phyloP scores from a whole-genome alignment of 2,888 invertebrate genomes.

The Antheraea assamensis region DNA sequence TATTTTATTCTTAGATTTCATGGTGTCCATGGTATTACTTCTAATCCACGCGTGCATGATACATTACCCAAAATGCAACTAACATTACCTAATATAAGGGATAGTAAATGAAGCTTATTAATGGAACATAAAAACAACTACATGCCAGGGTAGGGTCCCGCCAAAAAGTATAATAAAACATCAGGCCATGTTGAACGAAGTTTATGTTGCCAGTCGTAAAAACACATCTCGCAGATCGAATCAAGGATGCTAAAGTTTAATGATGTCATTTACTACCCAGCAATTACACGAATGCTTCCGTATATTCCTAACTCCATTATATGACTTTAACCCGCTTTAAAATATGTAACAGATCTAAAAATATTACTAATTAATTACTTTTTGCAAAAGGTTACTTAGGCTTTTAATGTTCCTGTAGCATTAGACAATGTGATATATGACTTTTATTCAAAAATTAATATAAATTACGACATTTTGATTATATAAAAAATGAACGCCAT shows the following conservation, averaged over 20 bases:
- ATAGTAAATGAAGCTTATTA: too few species aligned
- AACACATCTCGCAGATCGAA: slow-evolving; percentile 34
- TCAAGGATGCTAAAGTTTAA: slow-evolving; percentile 43
- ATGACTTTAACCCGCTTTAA: slow-evolving; percentile 24
- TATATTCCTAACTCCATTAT: slow-evolving; percentile 38
- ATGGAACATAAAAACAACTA: too few species aligned
- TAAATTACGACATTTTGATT: background rate
- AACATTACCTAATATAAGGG: too few species aligned
- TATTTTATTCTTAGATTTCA: too few species aligned
- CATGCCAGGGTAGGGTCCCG: too few species aligned
- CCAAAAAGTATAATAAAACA: background rate
- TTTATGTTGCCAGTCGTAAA: slow-evolving; percentile 24
- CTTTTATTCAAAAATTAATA: background rate
- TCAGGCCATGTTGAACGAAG: slow-evolving; percentile 11
- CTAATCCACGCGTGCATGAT: too few species aligned
- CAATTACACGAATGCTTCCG: slow-evolving; percentile 58
- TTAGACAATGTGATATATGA: background rate
- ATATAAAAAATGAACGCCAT: background rate
- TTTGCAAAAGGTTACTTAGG: background rate
- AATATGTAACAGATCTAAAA: slow-evolving; percentile 25
- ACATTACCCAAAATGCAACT: too few species aligned
- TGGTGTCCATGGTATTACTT: too few species aligned
- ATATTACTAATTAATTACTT: background rate
- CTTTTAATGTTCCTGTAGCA: too few species aligned
- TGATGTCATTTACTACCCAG: slow-evolving; percentile 52